A percentile compares a stretch with the other conserved stretches of the same genome.
Conservation (phyloP, 2,113 vertebrate genomes). For the Himantopus leucocephalus region DNA sequence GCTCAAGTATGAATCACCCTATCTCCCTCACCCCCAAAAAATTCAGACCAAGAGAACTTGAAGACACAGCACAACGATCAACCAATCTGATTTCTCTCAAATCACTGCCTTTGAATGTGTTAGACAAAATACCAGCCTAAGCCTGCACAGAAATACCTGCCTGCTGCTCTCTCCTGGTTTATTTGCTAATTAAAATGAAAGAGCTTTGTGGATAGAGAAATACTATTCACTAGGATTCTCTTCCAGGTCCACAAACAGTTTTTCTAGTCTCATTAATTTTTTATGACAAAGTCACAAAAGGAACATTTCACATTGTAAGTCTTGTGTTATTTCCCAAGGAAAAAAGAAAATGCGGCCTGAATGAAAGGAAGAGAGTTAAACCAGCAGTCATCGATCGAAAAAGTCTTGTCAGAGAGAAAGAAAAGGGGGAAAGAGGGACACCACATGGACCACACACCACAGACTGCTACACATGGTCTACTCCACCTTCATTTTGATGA, state of each 20-base stretch:
- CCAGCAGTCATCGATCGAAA: background rate
- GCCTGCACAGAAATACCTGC: background rate
- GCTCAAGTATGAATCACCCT: constrained; percentile 45
- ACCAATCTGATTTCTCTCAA: background rate
- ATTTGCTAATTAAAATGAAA: constrained; percentile 35
- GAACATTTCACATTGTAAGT: background rate
- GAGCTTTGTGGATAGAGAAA: background rate
- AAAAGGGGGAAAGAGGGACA: background rate
- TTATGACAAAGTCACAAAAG: constrained; percentile 17
- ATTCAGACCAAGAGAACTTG: background rate
- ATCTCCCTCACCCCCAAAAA: background rate
- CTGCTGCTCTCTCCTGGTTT: background rate
- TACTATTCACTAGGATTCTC: background rate
- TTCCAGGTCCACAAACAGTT: background rate
- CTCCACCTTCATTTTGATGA: background rate
- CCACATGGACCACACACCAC: background rate
- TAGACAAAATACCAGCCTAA: constrained; percentile 1
- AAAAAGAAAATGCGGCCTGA: background rate
- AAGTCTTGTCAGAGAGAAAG: background rate
- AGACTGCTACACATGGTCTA: background rate
- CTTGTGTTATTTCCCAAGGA: background rate
- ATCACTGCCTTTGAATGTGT: background rate
- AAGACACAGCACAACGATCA: background rate
- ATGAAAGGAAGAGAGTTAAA: background rate
- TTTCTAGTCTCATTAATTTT: constrained; percentile 25